Base-by-base conservation (phyloP, 2,797 vertebrate species). In the Micropoecilia bifurca region DNA sequence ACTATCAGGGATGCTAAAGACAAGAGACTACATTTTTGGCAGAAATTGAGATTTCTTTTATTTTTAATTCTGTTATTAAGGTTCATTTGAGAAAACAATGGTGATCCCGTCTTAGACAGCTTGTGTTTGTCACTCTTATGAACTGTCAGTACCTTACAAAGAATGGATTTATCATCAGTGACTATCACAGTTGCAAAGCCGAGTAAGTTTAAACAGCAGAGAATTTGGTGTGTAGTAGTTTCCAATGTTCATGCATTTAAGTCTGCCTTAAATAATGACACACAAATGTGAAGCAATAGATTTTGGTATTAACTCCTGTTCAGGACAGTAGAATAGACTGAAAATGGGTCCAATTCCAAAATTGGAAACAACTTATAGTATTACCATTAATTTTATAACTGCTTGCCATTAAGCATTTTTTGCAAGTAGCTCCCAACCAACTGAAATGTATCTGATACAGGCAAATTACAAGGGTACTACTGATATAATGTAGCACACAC, bases 91-190 rank as follows among this genome's bases (percentile, higher is more conserved):
- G 33, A 66, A 20, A 36, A 36, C 33, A 66, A 39, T 39, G 30
- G 18, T 66, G 22, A 43, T n/a, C 66, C 39, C 22, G n/a, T 69
- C 39, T 43, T n/a, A 69, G 66, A 69, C 5, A 10, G 4, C n/a
- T 41, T 69, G 39, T 69, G 66, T n/a, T n/a, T n/a, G n/a, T n/a
- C n/a, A n/a, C n/a, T 4, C 10, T 43, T 68, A 39, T 41, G 18
- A 68, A n/a, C 33, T n/a, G 18, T 68, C 10, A 4, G 12, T 69
- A n/a, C 2, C 22, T 69, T 25, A 69, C 2, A 1, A 43, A 25
- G 39, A 69, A 69, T 69, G 66, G 20, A 25, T 68, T 68, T 68
- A 20, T 45, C 41, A 45, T 69, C 68, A 71, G 43, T 71, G 41
- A 28, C 25, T 16, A 45, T 71, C 45, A 14, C 25, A 71, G 41